Percentiles rank a stretch among this genome's conserved stretches.
Conservation (phyloP, 2,797 vertebrate genomes). For the Lycodopsis pacificus region DNA sequence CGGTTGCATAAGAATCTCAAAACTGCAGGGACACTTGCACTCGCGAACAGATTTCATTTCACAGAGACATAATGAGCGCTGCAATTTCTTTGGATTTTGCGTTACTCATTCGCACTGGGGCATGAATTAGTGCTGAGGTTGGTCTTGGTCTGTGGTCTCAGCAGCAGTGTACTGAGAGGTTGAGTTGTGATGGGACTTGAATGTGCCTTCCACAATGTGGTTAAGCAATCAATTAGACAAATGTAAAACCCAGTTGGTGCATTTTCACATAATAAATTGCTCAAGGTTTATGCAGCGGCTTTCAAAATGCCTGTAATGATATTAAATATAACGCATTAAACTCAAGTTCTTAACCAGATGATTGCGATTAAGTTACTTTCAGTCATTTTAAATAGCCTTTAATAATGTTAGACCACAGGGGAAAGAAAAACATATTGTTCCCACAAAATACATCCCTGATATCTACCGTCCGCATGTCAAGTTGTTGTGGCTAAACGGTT, state of each 20-base stretch:
- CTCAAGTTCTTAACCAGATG: background rate
- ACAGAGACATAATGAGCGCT: background rate
- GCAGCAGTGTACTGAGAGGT: background rate
- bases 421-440: background rate
- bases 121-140: background rate
- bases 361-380: background rate
- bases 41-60: background rate
- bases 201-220: background rate
- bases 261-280: background rate
- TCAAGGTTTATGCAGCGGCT: background rate
- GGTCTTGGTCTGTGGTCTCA: background rate
- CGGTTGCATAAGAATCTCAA: background rate
- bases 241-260: background rate
- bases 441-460: too few species aligned
- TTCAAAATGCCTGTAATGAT: background rate
- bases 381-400: background rate
- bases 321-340: background rate
- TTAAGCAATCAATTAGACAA: background rate
- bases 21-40: background rate
- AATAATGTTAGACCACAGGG: background rate
- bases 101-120: background rate
- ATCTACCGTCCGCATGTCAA: background rate
- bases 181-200: background rate
- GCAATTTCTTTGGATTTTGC: background rate
- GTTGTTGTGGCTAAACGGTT: background rate